Conservation (phyloP, 2,113 vertebrate genomes). For the Gobius niger region DNA sequence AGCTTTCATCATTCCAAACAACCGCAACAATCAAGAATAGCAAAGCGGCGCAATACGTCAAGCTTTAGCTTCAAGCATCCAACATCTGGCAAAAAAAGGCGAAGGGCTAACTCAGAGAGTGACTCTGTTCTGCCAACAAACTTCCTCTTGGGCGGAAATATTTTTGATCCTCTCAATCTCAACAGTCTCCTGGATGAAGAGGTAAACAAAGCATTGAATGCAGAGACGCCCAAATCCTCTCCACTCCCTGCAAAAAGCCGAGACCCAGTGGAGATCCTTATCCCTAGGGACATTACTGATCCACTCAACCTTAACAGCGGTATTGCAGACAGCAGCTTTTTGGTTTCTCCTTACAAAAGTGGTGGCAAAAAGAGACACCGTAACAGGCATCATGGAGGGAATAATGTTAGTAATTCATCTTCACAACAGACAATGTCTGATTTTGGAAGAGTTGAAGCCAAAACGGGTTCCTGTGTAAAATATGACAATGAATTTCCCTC, state of each 20-base stretch:
- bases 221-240: slow-evolving; percentile 93
- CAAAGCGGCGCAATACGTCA: slow-evolving; percentile 85
- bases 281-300: slow-evolving; percentile 92
- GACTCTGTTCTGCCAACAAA: slow-evolving; percentile 89
- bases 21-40: slow-evolving; percentile 67
- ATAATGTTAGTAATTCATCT: slow-evolving; percentile 39
- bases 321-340: slow-evolving; percentile 73
- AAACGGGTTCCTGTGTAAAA: slow-evolving; percentile 20
- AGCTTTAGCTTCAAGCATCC: slow-evolving; percentile 84
- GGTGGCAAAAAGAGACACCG: slow-evolving; percentile 84
- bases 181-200: slow-evolving; percentile 93
- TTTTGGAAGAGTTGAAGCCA: slow-evolving; percentile 62
- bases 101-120: slow-evolving; percentile 87
- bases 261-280: slow-evolving; percentile 92
- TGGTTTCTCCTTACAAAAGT: slow-evolving; percentile 81
- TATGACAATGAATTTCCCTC: slow-evolving; percentile 32
- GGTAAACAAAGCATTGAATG: slow-evolving; percentile 88
- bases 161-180: slow-evolving; percentile 92
- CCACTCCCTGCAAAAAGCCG: slow-evolving; percentile 85
- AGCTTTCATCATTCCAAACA: slow-evolving; percentile 80
- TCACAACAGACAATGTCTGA: slow-evolving; percentile 52
- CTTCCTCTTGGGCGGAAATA: slow-evolving; percentile 91
- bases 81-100: slow-evolving; percentile 81
- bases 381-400: slow-evolving; percentile 79
- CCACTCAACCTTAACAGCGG: slow-evolving; percentile 88